Percentiles rank a stretch among this genome's conserved stretches.
Evolutionary conservation across 1,140 invertebrate genomes (phyloP).

Genomic region (Drosophila takahashii): DNA sequence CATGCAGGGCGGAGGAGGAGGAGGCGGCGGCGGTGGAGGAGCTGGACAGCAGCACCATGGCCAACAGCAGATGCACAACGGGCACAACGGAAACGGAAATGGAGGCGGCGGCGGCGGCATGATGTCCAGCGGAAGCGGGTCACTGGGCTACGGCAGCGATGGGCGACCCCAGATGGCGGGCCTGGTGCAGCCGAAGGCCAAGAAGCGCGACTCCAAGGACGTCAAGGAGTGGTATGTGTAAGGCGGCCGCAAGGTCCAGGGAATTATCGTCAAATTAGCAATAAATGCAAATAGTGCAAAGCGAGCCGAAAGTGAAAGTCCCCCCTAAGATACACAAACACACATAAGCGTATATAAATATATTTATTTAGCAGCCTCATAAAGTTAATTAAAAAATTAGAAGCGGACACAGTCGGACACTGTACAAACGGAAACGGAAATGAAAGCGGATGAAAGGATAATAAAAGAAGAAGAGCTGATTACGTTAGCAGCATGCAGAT

Average conservation of each 20-base stretch:
- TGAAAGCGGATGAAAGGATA: constrained; percentile 57
- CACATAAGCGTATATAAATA: constrained; percentile 32
- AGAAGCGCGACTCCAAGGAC: constrained; percentile 93
- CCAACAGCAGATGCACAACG: constrained; percentile 68
- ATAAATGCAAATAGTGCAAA: constrained; percentile 64
- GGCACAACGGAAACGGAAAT: constrained; percentile 53
- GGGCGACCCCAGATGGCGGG: constrained; percentile 82
- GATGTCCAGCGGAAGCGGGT: constrained; percentile 77
- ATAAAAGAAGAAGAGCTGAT: constrained; percentile 42
- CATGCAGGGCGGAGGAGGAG: constrained; percentile 57
- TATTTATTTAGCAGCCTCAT: constrained; percentile 63
- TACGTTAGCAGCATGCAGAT: constrained; percentile 31
- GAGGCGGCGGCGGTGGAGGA: constrained; percentile 57
- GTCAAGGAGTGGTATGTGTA: constrained; percentile 97
- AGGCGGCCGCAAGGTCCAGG: constrained; percentile 23
- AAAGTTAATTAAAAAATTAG: constrained; percentile 50
- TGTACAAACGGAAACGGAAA: constrained; percentile 59
- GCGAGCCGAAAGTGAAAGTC: constrained; percentile 34
- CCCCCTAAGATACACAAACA: constrained; percentile 34
- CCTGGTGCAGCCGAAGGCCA: constrained; percentile 86
- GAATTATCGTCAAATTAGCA: constrained; percentile 78
- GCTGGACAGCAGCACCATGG: constrained; percentile 76
- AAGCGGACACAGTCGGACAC: constrained; percentile 48
- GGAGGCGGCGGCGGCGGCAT: constrained; percentile 61
- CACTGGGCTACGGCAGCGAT: constrained; percentile 68